phyloP scores from a whole-genome alignment of 2,888 invertebrate genomes.

The Druceiella hillmani region DNA sequence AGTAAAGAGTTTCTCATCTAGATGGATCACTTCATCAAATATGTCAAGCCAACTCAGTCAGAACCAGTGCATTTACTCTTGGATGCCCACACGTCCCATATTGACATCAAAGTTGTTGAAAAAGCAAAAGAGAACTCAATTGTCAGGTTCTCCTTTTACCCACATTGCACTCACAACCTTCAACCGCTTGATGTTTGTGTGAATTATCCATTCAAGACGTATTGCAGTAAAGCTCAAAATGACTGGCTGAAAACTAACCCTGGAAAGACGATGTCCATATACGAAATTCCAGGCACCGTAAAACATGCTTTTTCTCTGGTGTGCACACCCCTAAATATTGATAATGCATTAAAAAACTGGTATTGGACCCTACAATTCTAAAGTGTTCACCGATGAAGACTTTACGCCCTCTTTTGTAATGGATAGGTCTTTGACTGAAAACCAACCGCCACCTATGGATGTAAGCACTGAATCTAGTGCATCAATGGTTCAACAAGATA shows the following conservation, averaged over 20 bases:
- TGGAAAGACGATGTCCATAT: no score
- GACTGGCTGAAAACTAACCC: no score
- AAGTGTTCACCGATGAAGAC: constrained; percentile 14
- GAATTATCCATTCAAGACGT: constrained; percentile 22
- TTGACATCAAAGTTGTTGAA: constrained; percentile 24
- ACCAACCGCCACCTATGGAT: no score
- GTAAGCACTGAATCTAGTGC: constrained; percentile 2
- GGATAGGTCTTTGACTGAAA: constrained; percentile 13
- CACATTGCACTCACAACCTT: constrained; percentile 23
- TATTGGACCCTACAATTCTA: constrained; percentile 19
- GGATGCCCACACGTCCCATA: constrained; percentile 29
- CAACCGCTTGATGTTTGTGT: constrained; percentile 24
- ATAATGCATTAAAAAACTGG: constrained; percentile 23
- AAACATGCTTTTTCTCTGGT: constrained; percentile 20
- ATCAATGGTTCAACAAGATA: constrained; percentile 7
- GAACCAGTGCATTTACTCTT: constrained; percentile 27
- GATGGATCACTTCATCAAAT: constrained; percentile 28
- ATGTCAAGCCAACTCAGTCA: constrained; percentile 18
- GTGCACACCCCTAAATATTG: constrained; percentile 18
- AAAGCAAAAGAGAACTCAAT: constrained; percentile 24
- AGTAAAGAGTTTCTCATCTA: constrained; percentile 25
- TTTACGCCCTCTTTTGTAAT: constrained; percentile 17
- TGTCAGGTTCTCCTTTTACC: constrained; percentile 27
- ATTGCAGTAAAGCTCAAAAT: constrained; percentile 13
- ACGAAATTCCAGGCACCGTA: constrained; percentile 24